Evolutionary conservation across 1,140 invertebrate species (phyloP).

Genomic region (Chlorops oryzae): DNA sequence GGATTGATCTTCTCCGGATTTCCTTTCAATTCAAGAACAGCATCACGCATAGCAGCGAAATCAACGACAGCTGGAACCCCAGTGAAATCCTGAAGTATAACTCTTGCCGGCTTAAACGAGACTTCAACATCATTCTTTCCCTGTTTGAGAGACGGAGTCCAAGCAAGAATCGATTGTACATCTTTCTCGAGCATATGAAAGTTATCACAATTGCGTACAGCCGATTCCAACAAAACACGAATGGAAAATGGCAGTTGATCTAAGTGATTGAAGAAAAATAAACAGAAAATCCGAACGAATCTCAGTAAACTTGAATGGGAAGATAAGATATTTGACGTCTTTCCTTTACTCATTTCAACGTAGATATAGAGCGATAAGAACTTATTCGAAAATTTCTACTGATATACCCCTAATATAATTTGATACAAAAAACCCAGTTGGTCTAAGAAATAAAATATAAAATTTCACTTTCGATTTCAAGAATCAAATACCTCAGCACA

Average conservation of each 20-base stretch:
- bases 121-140: constrained; percentile 76
- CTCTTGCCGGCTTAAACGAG: constrained; percentile 90
- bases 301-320: too few relatives aligned
- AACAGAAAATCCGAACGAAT: too few relatives aligned
- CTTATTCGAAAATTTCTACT: too few relatives aligned
- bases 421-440: too few relatives aligned
- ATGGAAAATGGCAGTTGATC: constrained; percentile 89
- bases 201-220: constrained; percentile 92
- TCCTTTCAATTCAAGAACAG: constrained; percentile 77
- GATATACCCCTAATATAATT: too few relatives aligned
- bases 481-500: too few relatives aligned
- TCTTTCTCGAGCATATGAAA: constrained; percentile 83
- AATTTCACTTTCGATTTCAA: too few relatives aligned
- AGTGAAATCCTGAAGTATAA: constrained; percentile 93
- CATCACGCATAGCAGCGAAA: constrained; percentile 97
- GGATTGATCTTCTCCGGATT: constrained; percentile 94
- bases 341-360: too few relatives aligned
- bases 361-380: too few relatives aligned
- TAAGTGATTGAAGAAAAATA: too few relatives aligned
- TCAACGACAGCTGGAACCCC: constrained; percentile 98
- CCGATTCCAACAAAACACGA: constrained; percentile 88
- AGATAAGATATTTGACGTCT: too few relatives aligned
- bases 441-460: too few relatives aligned
- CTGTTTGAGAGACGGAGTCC: constrained; percentile 67
- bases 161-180: constrained; percentile 86